These are phyloP conservation scores for Nemoura dubitans DNA, from an alignment of 2,888 invertebrate species.

Conservation along the genomic window DNA sequence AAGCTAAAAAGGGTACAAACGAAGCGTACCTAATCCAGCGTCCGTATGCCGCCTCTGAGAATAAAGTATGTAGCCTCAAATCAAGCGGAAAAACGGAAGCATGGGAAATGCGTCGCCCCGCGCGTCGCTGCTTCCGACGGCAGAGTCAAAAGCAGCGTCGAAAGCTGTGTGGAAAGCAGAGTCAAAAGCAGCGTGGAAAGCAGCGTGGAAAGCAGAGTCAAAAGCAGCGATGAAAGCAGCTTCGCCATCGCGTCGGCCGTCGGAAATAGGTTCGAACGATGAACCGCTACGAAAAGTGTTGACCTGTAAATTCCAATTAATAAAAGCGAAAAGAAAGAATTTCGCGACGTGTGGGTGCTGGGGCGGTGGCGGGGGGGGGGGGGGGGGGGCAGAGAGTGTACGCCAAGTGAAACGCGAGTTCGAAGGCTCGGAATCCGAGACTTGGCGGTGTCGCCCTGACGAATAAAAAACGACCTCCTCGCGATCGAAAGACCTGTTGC, in stretches of 20 bases:
- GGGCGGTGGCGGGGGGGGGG: too few relatives aligned
- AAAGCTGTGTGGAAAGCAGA: too few relatives aligned
- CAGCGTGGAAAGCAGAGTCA: too few relatives aligned
- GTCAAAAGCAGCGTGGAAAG: too few relatives aligned
- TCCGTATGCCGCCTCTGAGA: not conserved
- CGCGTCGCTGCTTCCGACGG: not conserved
- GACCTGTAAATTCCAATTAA: not conserved
- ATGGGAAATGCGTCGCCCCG: not conserved
- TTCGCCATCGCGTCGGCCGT: not conserved
- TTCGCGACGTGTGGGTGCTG: not conserved
- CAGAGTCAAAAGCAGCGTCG: too few relatives aligned
- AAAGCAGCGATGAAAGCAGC: too few relatives aligned
- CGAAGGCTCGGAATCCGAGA: not conserved
- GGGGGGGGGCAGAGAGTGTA: too few relatives aligned
- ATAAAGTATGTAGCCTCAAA: not conserved
- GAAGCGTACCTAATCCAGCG: not conserved
- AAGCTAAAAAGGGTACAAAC: not conserved
- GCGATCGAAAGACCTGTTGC: constrained; percentile 7
- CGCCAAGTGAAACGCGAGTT: not conserved
- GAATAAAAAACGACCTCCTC: not conserved
- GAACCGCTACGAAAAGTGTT: not conserved
- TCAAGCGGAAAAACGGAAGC: not conserved
- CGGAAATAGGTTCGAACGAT: not conserved
- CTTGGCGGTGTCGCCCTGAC: not conserved
- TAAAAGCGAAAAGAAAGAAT: not conserved